phyloP scores from a whole-genome alignment of 2,113 vertebrate genomes.

The Raja brachyura region DNA sequence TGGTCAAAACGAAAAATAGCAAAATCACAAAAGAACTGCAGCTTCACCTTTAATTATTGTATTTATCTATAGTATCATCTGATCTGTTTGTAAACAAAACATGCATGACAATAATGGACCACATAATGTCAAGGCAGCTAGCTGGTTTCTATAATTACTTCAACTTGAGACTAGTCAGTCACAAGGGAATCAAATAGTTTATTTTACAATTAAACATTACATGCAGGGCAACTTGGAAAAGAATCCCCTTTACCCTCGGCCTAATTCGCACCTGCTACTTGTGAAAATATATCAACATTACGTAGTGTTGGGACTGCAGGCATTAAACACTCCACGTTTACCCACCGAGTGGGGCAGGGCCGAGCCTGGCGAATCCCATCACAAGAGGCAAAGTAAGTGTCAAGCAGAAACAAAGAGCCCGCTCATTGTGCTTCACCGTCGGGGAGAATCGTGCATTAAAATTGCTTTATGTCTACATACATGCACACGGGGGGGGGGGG shows the following conservation, averaged over 20 bases:
- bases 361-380: background rate
- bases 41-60: no score
- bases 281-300: background rate
- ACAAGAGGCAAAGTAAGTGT: background rate
- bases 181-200: background rate
- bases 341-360: no score
- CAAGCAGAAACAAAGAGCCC: slow-evolving; percentile 7
- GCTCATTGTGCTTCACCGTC: background rate
- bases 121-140: no score
- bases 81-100: no score
- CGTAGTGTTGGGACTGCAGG: background rate
- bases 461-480: background rate
- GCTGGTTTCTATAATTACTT: no score
- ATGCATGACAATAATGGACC: background rate
- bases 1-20: no score
- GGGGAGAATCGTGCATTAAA: background rate
- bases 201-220: background rate
- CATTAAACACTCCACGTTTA: background rate
- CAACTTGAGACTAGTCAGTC: no score
- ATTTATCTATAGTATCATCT: no score
- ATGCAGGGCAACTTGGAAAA: background rate
- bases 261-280: slow-evolving; percentile 16
- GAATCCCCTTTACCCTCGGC: background rate
- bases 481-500: no score
- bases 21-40: no score